Evolutionary conservation across 2,113 vertebrate genomes (phyloP), one percentile per base, ranked within the genome.

Genomic region (Agelaius phoeniceus): DNA sequence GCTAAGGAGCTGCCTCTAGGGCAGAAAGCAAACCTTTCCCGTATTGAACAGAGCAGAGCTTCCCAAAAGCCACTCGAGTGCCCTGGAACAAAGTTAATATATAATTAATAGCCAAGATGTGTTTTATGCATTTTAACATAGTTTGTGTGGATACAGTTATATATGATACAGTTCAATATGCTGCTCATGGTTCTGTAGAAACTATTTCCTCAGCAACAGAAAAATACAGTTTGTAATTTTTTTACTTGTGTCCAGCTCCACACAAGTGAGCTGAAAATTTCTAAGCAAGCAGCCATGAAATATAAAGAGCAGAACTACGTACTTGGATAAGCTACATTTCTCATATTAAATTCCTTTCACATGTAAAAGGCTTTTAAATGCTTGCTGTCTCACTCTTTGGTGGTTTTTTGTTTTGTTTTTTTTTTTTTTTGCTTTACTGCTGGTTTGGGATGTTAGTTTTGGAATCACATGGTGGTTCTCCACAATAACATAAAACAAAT

Each of bases 21-120:
- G 96, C 96, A 97, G 68, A 94, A 89, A 66, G 82, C 80, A 90
- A 85, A 66, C 51, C 74, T 97, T 85, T 51, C 59, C 78, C 44
- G 7, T 54, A 43, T 52, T 59, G 72, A 57, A n/a, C 35, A 24
- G 80, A 62, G 90, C 81, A 82, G 80, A 89, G 94, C 63, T 94
- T 96, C 46, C 75, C 84, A 84, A 93, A 95, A 82, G 67, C 41
- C 73, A 61, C 66, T 43, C 16, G 14, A 95, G 65, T 90, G 84
- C 65, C 24, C 67, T 5, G 5, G 74, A 46, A 87, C 77, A 94
- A 93, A 93, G 84, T 86, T 89, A 78, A 61, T 79, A 12, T 51
- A 35, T 81, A 33, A 89, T 90, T 78, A 89, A 89, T 75, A 78
- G 63, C 52, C 72, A 62, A 61, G 83, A 81, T 63, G 52, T 63